These are phyloP conservation scores for Altica lythri DNA, from an alignment of 2,888 invertebrate genomes.

Conservation along the genomic window DNA sequence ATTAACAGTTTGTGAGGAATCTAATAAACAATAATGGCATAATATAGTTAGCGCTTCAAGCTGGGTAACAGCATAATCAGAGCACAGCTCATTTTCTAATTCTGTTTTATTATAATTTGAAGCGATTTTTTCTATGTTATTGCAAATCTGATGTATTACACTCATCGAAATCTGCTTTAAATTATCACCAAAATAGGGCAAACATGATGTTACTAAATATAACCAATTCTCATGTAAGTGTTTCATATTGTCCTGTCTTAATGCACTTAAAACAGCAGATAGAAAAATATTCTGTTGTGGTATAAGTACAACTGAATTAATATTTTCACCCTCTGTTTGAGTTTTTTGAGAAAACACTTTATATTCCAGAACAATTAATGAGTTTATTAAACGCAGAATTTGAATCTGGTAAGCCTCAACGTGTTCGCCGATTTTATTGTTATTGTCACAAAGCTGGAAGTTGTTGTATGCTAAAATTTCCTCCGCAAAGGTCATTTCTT, in stretches of 20 bases:
- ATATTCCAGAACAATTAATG: conserved; percentile 76
- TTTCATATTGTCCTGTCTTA: conserved; percentile 71
- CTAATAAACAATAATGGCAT: conserved; percentile 79
- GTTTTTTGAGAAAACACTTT: conserved; percentile 60
- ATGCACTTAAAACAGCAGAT: conserved; percentile 75
- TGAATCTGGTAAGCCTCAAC: conserved; percentile 73
- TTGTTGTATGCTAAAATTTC: conserved; percentile 76
- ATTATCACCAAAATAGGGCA: conserved; percentile 79
- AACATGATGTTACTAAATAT: conserved; percentile 75
- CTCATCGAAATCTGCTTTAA: conserved; percentile 77
- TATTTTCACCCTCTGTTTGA: conserved; percentile 44
- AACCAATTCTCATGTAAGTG: conserved; percentile 84
- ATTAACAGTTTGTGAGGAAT: conserved; percentile 59
- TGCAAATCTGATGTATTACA: conserved; percentile 78
- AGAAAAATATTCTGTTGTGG: conserved; percentile 85
- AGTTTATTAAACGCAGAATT: conserved; percentile 68
- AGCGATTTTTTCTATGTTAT: conserved; percentile 70
- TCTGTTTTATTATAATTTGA: conserved; percentile 52
- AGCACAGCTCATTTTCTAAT: conserved; percentile 64
- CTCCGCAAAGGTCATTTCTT: conserved; percentile 70
- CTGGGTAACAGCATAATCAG: conserved; percentile 79
- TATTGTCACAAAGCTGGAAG: conserved; percentile 62
- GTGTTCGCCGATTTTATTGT: conserved; percentile 65
- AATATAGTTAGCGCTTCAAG: conserved; percentile 78
- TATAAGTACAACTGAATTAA: conserved; percentile 68